Evolutionary conservation across 2,113 vertebrate species (phyloP).

Genomic region (Rhinoptilus africanus): DNA sequence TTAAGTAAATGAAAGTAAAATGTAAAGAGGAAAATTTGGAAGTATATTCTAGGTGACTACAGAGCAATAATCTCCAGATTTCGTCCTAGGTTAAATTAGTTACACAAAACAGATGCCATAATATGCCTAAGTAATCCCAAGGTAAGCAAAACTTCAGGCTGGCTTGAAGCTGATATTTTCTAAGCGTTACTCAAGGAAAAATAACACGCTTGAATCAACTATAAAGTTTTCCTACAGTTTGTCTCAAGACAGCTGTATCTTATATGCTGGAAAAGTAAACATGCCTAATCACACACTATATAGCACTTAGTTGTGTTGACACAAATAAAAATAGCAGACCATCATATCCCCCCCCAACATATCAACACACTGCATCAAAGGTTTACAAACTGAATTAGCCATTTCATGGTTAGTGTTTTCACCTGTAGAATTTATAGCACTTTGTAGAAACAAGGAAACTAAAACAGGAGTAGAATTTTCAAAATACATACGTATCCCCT

Average conservation of each 20-base stretch:
- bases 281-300: background rate
- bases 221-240: background rate
- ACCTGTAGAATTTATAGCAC: background rate
- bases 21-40: background rate
- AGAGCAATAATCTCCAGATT: background rate
- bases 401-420: background rate
- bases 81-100: background rate
- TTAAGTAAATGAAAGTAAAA: background rate
- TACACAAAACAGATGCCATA: background rate
- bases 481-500: background rate
- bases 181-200: background rate
- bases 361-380: background rate
- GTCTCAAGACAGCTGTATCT: background rate
- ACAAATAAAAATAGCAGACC: background rate
- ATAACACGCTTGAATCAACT: background rate
- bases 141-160: background rate
- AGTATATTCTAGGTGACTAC: background rate
- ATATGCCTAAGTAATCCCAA: background rate
- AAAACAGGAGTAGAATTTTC: background rate
- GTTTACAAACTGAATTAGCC: background rate
- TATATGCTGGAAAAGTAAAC: background rate
- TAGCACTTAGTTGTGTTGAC: background rate
- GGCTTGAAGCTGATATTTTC: background rate
- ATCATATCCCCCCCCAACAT: background rate
- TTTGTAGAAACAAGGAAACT: background rate